Conservation (phyloP, 1,140 invertebrate genomes). For the Saxidomus purpurata region DNA sequence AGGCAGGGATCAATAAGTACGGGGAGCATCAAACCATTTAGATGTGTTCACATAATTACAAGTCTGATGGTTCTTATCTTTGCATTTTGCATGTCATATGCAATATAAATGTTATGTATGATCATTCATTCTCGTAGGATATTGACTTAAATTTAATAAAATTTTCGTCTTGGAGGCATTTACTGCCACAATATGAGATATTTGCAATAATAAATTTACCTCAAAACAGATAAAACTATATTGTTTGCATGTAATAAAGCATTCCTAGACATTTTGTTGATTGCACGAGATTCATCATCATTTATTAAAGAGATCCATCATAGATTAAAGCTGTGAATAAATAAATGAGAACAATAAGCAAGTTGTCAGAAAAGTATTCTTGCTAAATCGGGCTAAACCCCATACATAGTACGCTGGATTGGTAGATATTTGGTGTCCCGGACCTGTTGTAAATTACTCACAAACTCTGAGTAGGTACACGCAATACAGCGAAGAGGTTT, state of each 20-base stretch:
- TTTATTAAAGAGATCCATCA: slow-evolving; percentile 11
- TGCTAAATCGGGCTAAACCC: background rate
- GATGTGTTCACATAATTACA: no score
- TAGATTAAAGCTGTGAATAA: background rate
- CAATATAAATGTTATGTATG: no score
- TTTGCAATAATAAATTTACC: slow-evolving; percentile 12
- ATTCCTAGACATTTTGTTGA: background rate
- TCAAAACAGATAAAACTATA: background rate
- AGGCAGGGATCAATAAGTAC: no score
- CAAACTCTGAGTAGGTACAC: background rate
- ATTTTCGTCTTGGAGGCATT: background rate
- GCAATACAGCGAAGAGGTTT: background rate
- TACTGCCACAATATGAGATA: background rate
- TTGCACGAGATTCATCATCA: background rate
- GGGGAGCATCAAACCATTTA: no score
- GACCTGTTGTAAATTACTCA: background rate
- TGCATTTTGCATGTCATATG: no score
- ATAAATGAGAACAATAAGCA: background rate
- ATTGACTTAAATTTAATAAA: background rate
- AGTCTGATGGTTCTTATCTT: no score
- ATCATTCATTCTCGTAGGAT: no score
- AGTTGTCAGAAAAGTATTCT: background rate
- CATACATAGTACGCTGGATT: background rate
- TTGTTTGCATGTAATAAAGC: slow-evolving; percentile 1
- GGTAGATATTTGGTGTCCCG: background rate